A percentile compares a stretch with the other conserved stretches of the same genome.
Evolutionary conservation across 2,888 invertebrate species (phyloP).

Genomic region (Drosophila quasianomalipes): DNA sequence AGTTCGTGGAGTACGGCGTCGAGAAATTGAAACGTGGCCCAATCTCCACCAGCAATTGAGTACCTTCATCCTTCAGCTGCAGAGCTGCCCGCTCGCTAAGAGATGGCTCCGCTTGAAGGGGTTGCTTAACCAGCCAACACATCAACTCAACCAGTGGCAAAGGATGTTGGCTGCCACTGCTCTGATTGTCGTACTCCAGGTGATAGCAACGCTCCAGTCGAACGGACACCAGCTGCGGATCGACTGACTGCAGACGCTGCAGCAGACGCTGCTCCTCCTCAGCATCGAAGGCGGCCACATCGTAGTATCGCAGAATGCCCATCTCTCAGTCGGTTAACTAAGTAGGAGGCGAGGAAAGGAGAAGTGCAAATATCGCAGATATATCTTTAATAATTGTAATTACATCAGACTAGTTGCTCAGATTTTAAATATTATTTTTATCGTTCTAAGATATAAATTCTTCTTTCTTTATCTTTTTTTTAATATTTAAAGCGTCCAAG

Average conservation of each 20-base stretch:
- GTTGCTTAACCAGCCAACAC: constrained; percentile 92
- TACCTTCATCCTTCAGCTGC: constrained; percentile 81
- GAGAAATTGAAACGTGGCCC: constrained; percentile 98
- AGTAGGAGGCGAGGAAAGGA: not conserved
- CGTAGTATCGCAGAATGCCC: constrained; percentile 76
- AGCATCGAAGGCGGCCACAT: constrained; percentile 75
- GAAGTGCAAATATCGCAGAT: not conserved
- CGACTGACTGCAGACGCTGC: constrained; percentile 86
- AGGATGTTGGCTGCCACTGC: constrained; percentile 78
- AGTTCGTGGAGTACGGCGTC: constrained; percentile 98
- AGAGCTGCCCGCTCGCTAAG: constrained; percentile 82
- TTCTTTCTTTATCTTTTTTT: too few species aligned
- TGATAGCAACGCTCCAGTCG: constrained; percentile 92
- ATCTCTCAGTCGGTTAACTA: constrained; percentile 48
- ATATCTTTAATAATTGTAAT: not conserved
- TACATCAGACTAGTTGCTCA: not conserved
- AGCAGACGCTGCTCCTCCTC: constrained; percentile 88
- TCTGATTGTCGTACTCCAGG: constrained; percentile 86
- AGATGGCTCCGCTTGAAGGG: constrained; percentile 87
- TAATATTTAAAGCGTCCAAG: not conserved
- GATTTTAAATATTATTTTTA: not conserved
- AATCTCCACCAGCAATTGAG: constrained; percentile 90
- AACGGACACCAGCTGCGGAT: constrained; percentile 38
- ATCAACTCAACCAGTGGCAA: constrained; percentile 87
- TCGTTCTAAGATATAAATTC: too few species aligned